Base-by-base conservation (phyloP, 2,797 vertebrate genomes). In the Synanceia verrucosa region DNA sequence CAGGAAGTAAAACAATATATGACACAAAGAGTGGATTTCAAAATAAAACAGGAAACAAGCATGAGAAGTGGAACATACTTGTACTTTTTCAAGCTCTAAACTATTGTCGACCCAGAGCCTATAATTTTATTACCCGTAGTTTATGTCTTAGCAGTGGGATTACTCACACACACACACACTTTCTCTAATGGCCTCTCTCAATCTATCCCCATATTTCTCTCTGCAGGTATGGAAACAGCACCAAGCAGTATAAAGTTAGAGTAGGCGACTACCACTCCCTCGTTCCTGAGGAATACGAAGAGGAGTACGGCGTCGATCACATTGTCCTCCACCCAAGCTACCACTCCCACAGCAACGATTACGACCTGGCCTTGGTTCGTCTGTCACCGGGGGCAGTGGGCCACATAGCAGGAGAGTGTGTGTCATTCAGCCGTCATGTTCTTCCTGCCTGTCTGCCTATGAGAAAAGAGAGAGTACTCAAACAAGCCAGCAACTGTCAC, bases 261-360 rank as follows among this genome's bases (percentile, higher is more conserved):
- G 92, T 99, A 3, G 98, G 98, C 1, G 98, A 99, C 90, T 97
- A 99, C 57, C 97, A 99, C 78, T 95, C 96, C 1, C 92, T 98
- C 65, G 97, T 99, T 65, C 96, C 95, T 0, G 98, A 99, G 81
- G 97, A 99, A 70, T 95, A 96, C 0, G 98, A 99, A 76, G 96
- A 97, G 67, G 97, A 98, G 79, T 92, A 97, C 0, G 94, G 90
- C 3, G 93, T 99, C 1, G 94, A 97, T 52, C 90, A 94, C 81
- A 96, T 99, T 2, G 77, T 97, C 66, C 86, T 94, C 43, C 97
- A 99, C 73, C 94, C 87, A 1, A 93, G 90, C 21, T 99, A 99
- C 86, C 92, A 79, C 29, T 90, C 94, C 2, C 85, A 96, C 13
- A 95, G 95, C 90, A 99, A 95, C 0, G 96, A 99, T 88, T 96